Evolutionary conservation across 2,888 invertebrate genomes (phyloP), one percentile per base, ranked within the genome.

Genomic region (Galerucella pusilla): DNA sequence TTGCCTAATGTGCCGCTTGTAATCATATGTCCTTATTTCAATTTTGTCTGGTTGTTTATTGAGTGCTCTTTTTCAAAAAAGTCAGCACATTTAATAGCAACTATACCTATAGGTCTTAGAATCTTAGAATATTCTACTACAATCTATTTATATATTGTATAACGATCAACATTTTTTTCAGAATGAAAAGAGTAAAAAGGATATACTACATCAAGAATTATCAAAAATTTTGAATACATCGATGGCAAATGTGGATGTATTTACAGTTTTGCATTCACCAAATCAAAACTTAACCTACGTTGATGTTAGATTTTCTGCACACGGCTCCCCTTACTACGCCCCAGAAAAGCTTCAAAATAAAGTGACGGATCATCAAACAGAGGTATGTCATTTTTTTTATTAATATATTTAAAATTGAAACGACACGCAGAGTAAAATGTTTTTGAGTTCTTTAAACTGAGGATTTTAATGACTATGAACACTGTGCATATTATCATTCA

Each of bases 291-390:
- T 91, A 77, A 90, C 90, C 1, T 90, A 93, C 11, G 88, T 96
- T 76, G 98, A 98, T 84, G 94, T 98, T 0, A 90, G 97, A 80
- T 98, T 94, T 85, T 94, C 97, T 0, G 98, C 96, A 0, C 97
- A 97, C 85, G 97, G 97, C 0, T 97, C 97, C 0, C 97, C 98
- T 0, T 97, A 97, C 86, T 97, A 97, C 86, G 92, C 94, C 0
- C 91, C 97, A 0, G 96, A 96, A 86, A 95, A 94, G 84, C 89
- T 98, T 10, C 96, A 99, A 83, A 95, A 96, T 7, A 92, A 96
- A 84, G 91, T 95, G n/a, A 91, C 92, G 9, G 91, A 91, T 74
- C 90, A 94, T 83, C 92, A 94, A 79, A 90, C 91, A 60, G 90
- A 92, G 87, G 92, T 93, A 86, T 81, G 86, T 78, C n/a, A 45